Percentiles rank a stretch among this genome's conserved stretches.
Conservation (phyloP, 2,113 vertebrate genomes). For the Tragelaphus strepsiceros region DNA sequence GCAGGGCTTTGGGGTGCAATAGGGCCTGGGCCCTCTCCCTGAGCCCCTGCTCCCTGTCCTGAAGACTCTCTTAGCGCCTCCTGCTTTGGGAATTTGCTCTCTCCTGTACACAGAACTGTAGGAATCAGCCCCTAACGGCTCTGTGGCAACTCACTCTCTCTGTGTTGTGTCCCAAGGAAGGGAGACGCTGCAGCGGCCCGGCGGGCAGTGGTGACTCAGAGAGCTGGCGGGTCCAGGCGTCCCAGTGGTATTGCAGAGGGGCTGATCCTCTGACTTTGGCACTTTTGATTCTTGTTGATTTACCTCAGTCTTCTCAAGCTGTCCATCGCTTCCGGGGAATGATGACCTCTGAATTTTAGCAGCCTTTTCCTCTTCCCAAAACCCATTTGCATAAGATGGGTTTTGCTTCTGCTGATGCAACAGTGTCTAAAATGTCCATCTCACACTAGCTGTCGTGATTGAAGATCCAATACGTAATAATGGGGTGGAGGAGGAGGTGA, state of each 20-base stretch:
- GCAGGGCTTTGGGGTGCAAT: accelerated
- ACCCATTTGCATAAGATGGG: conserved; percentile 73
- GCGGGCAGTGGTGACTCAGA: conserved; percentile 76
- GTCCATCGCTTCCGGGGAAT: conserved; percentile 40
- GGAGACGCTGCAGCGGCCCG: conserved; percentile 66
- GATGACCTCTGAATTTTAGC: conserved; percentile 80
- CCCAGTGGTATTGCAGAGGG: conserved; percentile 77
- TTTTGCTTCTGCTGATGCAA: conserved; percentile 72
- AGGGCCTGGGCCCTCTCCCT: not conserved
- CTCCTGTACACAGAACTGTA: not conserved
- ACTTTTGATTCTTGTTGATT: conserved; percentile 44
- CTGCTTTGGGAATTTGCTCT: not conserved
- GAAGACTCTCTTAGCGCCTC: not conserved
- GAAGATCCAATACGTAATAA: not conserved
- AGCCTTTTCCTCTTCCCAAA: conserved; percentile 81
- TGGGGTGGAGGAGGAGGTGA: not conserved
- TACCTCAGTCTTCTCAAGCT: conserved; percentile 19
- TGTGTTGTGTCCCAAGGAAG: conserved; percentile 79
- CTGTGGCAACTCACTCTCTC: conserved; percentile 63
- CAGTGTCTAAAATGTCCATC: conserved; percentile 48
- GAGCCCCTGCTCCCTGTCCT: accelerated
- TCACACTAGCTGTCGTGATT: not conserved
- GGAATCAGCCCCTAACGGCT: not conserved
- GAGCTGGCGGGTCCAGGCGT: conserved; percentile 66
- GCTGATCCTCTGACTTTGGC: conserved; percentile 54